These are phyloP conservation scores for Alexandromys oeconomus DNA, from an alignment of 2,797 vertebrate genomes.

Conservation along the genomic window DNA sequence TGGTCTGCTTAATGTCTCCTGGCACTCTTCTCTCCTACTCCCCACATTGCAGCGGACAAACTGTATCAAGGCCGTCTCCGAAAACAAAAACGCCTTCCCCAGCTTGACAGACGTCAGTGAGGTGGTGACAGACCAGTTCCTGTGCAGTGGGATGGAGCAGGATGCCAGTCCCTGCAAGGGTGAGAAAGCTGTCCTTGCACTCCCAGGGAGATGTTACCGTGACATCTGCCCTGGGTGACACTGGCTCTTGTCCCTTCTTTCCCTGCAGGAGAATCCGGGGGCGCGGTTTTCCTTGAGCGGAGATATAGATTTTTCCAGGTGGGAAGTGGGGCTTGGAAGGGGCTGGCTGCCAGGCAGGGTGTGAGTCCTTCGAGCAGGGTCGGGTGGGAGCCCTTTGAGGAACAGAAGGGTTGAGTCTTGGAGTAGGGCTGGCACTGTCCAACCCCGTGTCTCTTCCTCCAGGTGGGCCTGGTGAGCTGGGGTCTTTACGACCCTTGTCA, in stretches of 20 bases:
- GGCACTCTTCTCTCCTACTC: not conserved
- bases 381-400: not conserved
- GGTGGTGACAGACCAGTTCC: slow-evolving; percentile 86
- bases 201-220: not conserved
- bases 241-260: not conserved
- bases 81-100: slow-evolving; percentile 70
- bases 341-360: not conserved
- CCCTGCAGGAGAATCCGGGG: slow-evolving; percentile 85
- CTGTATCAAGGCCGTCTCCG: slow-evolving; percentile 66
- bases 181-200: not conserved
- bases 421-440: not conserved
- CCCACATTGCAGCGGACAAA: slow-evolving; percentile 50
- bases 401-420: not conserved
- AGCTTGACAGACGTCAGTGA: slow-evolving; percentile 66
- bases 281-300: slow-evolving; percentile 82
- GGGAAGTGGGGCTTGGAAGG: not conserved
- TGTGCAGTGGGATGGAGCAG: slow-evolving; percentile 79
- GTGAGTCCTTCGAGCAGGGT: not conserved
- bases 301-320: slow-evolving; percentile 84
- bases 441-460: not conserved
- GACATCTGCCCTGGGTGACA: not conserved
- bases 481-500: slow-evolving; percentile 81
- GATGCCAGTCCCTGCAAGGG: slow-evolving; percentile 82
- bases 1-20: not conserved
- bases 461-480: slow-evolving; percentile 87